Evolutionary conservation across 2,888 invertebrate genomes (phyloP), one percentile per base, ranked within the genome.

Genomic region (Sarcophaga subvicina): DNA sequence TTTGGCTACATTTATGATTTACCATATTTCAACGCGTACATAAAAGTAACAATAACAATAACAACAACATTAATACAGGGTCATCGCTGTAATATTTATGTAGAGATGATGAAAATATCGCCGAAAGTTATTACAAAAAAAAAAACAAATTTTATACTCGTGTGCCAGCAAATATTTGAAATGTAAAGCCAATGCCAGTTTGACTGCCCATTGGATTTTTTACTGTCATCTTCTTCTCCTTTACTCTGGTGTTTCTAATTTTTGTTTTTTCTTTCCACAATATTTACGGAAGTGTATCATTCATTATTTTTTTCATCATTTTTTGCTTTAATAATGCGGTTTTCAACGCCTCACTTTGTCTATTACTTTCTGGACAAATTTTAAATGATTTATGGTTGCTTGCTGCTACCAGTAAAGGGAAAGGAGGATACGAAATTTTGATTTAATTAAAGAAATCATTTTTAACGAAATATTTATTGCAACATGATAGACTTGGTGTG

Each of bases 211-310:
- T 84, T 79, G 79, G 76, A 87, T 67, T 71, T 80, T 37, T 62
- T 37, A 45, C n/a, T 62, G 22, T 12, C 14, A 17, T 67, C 49
- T 79, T 20, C 59, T 12, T 1, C 49, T 45, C 54, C 59, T 69
- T 80, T 83, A 75, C n/a, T 54, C 64, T 45, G 49, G 49, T 49
- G 49, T 45, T 81, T 79, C 80, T 87, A 87, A 87, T 83, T 67
- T 49, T 84, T 79, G 79, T 75, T 66, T 49, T 49, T 49, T 49
- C 49, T 49, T 49, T 49, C 8, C 12, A 12, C 14, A 14, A 12
- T 76, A 79, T 87, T 81, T 76, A 80, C 73, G 86, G 78, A 81
- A 81, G 78, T 81, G 67, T 76, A 80, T 83, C 83, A 87, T 87
- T 87, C 81, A 79, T 67, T 86, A 81, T 54, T 54, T 54, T 54